Conservation (phyloP, 2,797 vertebrate genomes). For the Pagetopsis macropterus region DNA sequence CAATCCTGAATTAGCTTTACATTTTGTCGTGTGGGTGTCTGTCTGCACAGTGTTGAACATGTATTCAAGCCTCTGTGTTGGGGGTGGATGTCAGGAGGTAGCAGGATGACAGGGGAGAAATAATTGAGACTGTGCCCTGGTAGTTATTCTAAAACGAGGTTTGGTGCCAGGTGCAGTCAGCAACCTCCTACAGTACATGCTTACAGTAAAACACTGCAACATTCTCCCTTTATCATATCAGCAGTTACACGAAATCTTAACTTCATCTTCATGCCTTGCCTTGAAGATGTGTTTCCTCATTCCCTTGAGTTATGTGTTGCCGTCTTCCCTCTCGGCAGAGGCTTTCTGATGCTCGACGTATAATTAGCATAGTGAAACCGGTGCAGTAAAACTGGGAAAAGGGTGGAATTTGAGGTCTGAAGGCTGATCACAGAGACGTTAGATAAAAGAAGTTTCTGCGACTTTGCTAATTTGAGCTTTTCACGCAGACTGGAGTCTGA, state of each 20-base stretch:
- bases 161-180: conserved; percentile 16
- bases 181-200: conserved; percentile 1
- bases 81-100: conserved; percentile 34
- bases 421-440: conserved; percentile 33
- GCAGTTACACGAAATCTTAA: conserved; percentile 7
- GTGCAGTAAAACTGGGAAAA: conserved; percentile 40
- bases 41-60: conserved; percentile 31
- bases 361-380: conserved; percentile 37
- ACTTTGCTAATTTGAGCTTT: conserved; percentile 30
- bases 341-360: conserved; percentile 28
- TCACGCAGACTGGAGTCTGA: conserved; percentile 9
- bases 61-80: conserved; percentile 20
- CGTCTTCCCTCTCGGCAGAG: conserved; percentile 21
- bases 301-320: conserved; percentile 22
- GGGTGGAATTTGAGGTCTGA: conserved; percentile 28
- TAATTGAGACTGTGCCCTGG: conserved; percentile 34
- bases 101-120: conserved; percentile 45
- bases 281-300: conserved; percentile 36
- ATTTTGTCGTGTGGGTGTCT: conserved; percentile 25
- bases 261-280: conserved; percentile 27
- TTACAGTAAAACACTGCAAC: conserved; percentile 39
- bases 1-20: conserved; percentile 9
- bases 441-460: conserved; percentile 14
- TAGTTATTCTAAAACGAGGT: conserved; percentile 27
- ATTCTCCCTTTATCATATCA: conserved; percentile 29